phyloP scores from a whole-genome alignment of 2,797 vertebrate genomes.

The Sebastes iracundus region DNA sequence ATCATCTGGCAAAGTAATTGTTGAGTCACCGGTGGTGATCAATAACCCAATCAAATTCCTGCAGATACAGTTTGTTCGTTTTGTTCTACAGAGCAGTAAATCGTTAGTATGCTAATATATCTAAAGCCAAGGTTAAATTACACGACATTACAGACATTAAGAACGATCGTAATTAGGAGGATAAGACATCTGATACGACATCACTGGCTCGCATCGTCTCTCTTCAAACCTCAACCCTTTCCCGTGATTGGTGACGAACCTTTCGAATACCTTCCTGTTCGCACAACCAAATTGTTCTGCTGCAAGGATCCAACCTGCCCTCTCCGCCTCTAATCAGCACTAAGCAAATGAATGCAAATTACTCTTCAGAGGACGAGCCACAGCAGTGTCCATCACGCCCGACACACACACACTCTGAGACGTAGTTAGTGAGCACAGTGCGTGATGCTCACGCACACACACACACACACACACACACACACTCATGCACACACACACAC shows the following conservation, averaged over 20 bases:
- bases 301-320: conserved; percentile 51
- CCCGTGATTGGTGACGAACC: background rate
- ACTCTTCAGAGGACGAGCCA: conserved; percentile 64
- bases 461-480: background rate
- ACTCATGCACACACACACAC: background rate
- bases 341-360: conserved; percentile 70
- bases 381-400: conserved; percentile 63
- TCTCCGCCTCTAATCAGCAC: conserved; percentile 64
- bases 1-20: conserved; percentile 47
- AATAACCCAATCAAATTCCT: conserved; percentile 28
- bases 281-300: conserved; percentile 36
- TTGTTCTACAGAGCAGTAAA: background rate
- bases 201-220: background rate
- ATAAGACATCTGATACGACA: background rate
- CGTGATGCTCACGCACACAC: conserved; percentile 1
- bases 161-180: background rate
- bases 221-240: conserved; percentile 4
- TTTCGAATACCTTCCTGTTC: conserved; percentile 17
- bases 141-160: background rate
- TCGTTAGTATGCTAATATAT: background rate
- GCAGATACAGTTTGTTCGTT: conserved; percentile 4
- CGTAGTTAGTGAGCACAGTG: conserved; percentile 53
- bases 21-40: conserved; percentile 45
- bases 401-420: conserved; percentile 56
- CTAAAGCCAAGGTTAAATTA: conserved; percentile 29